These are phyloP conservation scores for Falco biarmicus DNA, from an alignment of 2,797 vertebrate genomes.

Conservation along the genomic window DNA sequence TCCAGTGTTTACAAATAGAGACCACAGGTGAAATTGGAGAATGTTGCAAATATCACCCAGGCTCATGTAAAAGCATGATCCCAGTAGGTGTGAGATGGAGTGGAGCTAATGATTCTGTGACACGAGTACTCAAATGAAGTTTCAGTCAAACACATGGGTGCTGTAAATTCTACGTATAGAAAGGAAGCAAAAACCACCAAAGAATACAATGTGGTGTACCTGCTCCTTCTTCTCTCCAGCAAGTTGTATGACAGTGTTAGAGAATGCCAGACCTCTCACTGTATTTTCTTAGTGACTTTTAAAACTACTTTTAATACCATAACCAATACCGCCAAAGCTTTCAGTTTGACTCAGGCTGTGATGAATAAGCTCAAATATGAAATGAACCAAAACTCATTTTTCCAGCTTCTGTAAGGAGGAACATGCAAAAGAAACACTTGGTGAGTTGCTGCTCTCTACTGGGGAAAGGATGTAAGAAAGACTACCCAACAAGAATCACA, in stretches of 20 bases:
- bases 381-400: background rate
- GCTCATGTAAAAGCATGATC: background rate
- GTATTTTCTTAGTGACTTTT: background rate
- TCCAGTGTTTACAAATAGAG: background rate
- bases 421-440: background rate
- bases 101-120: background rate
- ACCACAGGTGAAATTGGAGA: background rate
- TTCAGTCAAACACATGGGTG: background rate
- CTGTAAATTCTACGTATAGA: background rate
- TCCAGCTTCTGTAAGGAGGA: background rate
- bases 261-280: background rate
- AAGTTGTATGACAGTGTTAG: background rate
- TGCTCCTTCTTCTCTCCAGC: background rate
- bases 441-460: conserved; percentile 77
- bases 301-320: background rate
- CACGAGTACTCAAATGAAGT: background rate
- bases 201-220: too few relatives aligned
- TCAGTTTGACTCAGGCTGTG: background rate
- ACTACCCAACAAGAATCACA: background rate
- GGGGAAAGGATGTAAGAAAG: conserved; percentile 21
- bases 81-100: background rate
- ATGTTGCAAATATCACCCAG: background rate
- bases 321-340: background rate
- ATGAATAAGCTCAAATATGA: background rate
- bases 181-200: background rate